These are phyloP conservation scores for Andrena fulva DNA, from an alignment of 2,888 invertebrate species.

Conservation along the genomic window DNA sequence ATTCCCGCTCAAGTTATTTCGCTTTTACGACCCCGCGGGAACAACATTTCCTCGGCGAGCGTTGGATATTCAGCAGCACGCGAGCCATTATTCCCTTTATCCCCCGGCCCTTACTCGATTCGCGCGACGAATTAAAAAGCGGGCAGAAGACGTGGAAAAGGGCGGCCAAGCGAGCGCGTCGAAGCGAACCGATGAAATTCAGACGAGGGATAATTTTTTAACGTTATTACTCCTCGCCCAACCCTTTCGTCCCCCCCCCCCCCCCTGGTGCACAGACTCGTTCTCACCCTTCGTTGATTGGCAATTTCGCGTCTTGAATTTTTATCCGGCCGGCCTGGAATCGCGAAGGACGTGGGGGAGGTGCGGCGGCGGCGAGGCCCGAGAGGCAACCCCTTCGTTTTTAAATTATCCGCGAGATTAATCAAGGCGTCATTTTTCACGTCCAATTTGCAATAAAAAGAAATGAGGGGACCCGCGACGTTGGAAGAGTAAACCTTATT, in stretches of 20 bases:
- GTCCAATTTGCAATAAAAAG: slow-evolving; percentile 85
- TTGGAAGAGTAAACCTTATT: slow-evolving; percentile 84
- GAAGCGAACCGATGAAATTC: slow-evolving; percentile 83
- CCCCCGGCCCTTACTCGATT: slow-evolving; percentile 43
- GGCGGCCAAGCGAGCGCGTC: slow-evolving; percentile 74
- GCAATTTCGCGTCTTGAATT: slow-evolving; percentile 85
- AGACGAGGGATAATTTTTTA: slow-evolving; percentile 83
- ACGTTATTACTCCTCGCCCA: slow-evolving; percentile 80
- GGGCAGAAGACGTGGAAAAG: slow-evolving; percentile 62
- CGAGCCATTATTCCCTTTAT: slow-evolving; percentile 56
- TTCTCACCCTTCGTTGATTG: slow-evolving; percentile 81
- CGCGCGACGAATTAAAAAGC: slow-evolving; percentile 56
- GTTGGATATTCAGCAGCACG: slow-evolving; percentile 47
- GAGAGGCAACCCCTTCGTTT: slow-evolving; percentile 83
- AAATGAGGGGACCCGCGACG: slow-evolving; percentile 55
- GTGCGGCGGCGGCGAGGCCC: slow-evolving; percentile 50
- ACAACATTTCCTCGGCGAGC: slow-evolving; percentile 35
- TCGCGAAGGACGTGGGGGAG: slow-evolving; percentile 51
- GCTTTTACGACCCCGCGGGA: slow-evolving; percentile 37
- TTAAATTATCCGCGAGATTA: slow-evolving; percentile 85
- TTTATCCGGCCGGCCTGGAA: slow-evolving; percentile 80
- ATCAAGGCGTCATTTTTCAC: slow-evolving; percentile 85
- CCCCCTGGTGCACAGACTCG: slow-evolving; percentile 45
- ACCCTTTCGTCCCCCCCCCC: slow-evolving; percentile 53
- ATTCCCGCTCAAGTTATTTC: slow-evolving; percentile 30